Percentiles rank a stretch among this genome's conserved stretches.
Evolutionary conservation across 2,888 invertebrate species (phyloP).

Genomic region (Callinectes sapidus): DNA sequence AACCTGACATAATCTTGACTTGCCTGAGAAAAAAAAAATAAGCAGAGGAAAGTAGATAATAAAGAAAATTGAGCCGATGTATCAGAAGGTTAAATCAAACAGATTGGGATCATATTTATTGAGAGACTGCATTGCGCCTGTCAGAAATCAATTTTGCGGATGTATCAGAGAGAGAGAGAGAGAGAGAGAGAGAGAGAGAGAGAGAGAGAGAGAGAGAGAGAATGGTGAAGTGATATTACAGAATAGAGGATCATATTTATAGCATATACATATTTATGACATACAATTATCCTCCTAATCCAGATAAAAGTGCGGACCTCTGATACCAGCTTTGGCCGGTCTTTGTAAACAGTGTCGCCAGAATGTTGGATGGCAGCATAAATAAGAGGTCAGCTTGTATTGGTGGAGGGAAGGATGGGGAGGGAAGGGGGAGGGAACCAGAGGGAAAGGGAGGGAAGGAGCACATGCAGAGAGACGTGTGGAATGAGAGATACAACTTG

Average conservation of each 20-base stretch:
- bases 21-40: not conserved
- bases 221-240: not conserved
- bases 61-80: not conserved
- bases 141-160: not conserved
- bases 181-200: constrained; percentile 37
- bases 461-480: not conserved
- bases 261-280: not conserved
- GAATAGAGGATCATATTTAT: not conserved
- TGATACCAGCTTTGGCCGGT: not conserved
- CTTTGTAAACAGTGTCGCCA: constrained; percentile 7
- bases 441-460: not conserved
- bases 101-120: constrained; percentile 7
- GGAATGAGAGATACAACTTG: not conserved
- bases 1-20: constrained; percentile 4
- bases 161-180: constrained; percentile 8
- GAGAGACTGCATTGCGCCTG: not conserved
- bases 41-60: not conserved
- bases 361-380: not conserved
- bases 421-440: not conserved
- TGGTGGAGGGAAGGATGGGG: not conserved
- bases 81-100: not conserved
- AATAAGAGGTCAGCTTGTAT: not conserved
- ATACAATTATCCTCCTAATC: not conserved
- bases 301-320: not conserved
- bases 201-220: constrained; percentile 35